phyloP scores from a whole-genome alignment of 2,888 invertebrate species.

The Drosophila stalkeri region DNA sequence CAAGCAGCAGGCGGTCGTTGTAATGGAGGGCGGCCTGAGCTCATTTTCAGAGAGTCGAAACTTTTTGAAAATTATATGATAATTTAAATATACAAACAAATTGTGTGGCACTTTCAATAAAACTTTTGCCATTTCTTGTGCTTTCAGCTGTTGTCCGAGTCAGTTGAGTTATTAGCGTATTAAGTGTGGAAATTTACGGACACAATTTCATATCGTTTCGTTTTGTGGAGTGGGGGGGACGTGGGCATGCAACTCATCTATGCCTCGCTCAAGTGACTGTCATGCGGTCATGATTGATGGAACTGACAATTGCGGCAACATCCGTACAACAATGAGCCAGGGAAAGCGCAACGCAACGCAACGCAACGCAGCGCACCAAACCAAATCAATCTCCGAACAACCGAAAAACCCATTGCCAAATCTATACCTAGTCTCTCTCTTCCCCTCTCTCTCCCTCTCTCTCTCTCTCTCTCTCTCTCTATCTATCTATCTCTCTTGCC shows the following conservation, averaged over 20 bases:
- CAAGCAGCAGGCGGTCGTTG: conserved; percentile 34
- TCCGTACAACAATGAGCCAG: conserved; percentile 26
- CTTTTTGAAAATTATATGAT: conserved; percentile 76
- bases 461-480: neutral
- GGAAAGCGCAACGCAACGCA: conserved; percentile 38
- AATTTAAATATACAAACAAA: conserved; percentile 81
- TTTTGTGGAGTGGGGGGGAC: neutral
- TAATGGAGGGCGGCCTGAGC: conserved; percentile 33
- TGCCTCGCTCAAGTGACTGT: conserved; percentile 56
- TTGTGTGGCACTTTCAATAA: conserved; percentile 81
- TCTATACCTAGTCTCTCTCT: neutral
- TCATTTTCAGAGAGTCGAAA: conserved; percentile 64
- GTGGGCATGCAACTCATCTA: conserved; percentile 28
- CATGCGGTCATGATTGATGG: conserved; percentile 72
- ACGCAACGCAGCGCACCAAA: conserved; percentile 19
- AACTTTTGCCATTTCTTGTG: conserved; percentile 76
- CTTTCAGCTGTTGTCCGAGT: conserved; percentile 25
- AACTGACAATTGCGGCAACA: conserved; percentile 74
- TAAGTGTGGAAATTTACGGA: conserved; percentile 60
- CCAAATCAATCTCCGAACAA: conserved; percentile 49
- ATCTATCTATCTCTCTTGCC: neutral
- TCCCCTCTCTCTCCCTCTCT: neutral
- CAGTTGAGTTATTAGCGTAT: conserved; percentile 75
- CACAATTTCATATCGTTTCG: neutral
- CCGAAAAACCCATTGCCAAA: conserved; percentile 28